These are phyloP conservation scores for Cynocephalus volans DNA, from an alignment of 2,113 vertebrate species.

Conservation along the genomic window DNA sequence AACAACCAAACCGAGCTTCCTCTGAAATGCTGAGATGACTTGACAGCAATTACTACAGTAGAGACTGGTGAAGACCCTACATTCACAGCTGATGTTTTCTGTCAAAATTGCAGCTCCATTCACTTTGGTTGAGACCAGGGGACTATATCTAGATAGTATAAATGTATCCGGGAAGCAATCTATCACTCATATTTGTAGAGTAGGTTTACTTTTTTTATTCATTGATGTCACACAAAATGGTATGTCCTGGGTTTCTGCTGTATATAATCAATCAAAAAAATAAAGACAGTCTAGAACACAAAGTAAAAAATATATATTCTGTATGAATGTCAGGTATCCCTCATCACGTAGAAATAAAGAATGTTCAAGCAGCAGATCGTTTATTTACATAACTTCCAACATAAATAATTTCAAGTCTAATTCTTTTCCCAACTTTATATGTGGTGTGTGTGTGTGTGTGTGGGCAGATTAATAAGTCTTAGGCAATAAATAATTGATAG, in stretches of 20 bases:
- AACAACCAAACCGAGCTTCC: background rate
- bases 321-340: background rate
- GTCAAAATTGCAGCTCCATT: slow-evolving; percentile 38
- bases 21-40: background rate
- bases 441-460: accelerated
- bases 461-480: background rate
- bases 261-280: slow-evolving; percentile 13
- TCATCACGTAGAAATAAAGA: background rate
- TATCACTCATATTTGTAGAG: slow-evolving; percentile 66
- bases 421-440: background rate
- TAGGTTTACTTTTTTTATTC: slow-evolving; percentile 59
- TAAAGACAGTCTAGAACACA: background rate
- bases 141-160: slow-evolving; percentile 60
- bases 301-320: background rate
- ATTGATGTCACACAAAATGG: slow-evolving; percentile 32
- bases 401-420: background rate
- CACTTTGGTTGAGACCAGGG: slow-evolving; percentile 24
- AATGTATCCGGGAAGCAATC: slow-evolving; percentile 15
- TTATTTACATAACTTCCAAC: background rate
- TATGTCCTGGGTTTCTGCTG: background rate
- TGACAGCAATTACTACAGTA: slow-evolving; percentile 32
- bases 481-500: background rate
- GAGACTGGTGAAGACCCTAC: background rate
- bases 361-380: background rate
- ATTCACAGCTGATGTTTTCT: slow-evolving; percentile 28